A percentile compares a stretch with the other conserved stretches of the same genome.
phyloP scores from a whole-genome alignment of 2,113 vertebrate species.

The Ciconia maguari region DNA sequence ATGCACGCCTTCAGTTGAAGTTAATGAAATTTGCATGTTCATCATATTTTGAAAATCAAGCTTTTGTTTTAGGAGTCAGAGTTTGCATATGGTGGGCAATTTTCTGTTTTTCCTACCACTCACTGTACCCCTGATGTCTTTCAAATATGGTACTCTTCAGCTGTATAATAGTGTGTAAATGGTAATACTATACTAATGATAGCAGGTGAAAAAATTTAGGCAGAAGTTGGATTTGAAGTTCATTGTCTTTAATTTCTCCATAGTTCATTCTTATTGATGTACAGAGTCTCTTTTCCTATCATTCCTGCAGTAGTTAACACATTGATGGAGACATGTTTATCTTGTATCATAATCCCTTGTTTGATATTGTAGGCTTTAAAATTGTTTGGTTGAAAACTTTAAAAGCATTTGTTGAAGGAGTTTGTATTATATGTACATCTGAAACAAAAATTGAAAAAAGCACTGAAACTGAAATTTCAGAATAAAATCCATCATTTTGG shows the following conservation, averaged over 20 bases:
- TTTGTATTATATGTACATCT: not conserved
- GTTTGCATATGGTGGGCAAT: not conserved
- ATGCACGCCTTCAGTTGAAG: not conserved
- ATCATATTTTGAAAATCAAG: not conserved
- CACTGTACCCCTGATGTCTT: not conserved
- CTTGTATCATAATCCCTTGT: not conserved
- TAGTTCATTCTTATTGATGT: not conserved
- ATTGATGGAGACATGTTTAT: not conserved
- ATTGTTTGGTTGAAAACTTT: not conserved
- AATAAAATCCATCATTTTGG: not conserved
- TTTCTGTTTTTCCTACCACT: not conserved
- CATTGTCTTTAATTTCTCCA: not conserved
- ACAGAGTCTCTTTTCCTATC: not conserved
- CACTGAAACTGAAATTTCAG: not conserved
- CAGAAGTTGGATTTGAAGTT: not conserved
- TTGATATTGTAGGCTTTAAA: not conserved
- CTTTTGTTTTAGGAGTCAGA: not conserved
- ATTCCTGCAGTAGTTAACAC: not conserved
- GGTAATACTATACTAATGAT: not conserved
- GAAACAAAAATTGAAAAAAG: not conserved
- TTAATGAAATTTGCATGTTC: not conserved
- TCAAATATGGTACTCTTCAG: not conserved
- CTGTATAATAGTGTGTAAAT: not conserved
- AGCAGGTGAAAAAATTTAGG: not conserved
- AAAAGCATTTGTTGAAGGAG: conserved; percentile 2